Conservation (phyloP, 2,797 vertebrate species). For the Enteromius unitaeniatus region DNA sequence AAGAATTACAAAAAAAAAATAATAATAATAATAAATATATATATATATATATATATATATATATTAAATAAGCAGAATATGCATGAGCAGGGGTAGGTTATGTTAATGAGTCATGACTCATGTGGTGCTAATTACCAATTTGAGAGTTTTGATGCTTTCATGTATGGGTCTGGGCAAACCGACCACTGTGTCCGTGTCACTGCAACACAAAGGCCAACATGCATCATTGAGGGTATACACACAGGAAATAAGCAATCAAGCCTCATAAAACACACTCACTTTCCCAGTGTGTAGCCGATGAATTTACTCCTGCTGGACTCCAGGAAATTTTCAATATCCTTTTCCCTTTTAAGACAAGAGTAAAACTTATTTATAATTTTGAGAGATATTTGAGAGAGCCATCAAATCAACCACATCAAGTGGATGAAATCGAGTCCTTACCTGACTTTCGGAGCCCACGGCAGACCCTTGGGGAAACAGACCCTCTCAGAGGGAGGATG, state of each 20-base stretch:
- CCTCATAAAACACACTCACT: slow-evolving; percentile 73
- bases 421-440: slow-evolving; percentile 62
- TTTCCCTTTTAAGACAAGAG: slow-evolving; percentile 82
- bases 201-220: slow-evolving; percentile 62
- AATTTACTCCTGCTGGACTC: slow-evolving; percentile 99
- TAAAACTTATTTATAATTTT: not conserved
- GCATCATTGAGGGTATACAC: not conserved
- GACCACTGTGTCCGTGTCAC: slow-evolving; percentile 95
- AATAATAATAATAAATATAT: too few relatives aligned
- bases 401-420: not conserved
- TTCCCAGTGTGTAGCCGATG: slow-evolving; percentile 96
- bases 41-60: too few relatives aligned
- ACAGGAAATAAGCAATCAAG: not conserved
- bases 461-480: slow-evolving; percentile 93
- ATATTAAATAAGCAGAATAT: not conserved
- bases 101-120: not conserved
- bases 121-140: slow-evolving; percentile 79
- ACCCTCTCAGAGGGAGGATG: slow-evolving; percentile 90
- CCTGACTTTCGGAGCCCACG: slow-evolving; percentile 99
- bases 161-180: slow-evolving; percentile 96
- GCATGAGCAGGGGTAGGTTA: not conserved
- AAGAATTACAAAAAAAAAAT: too few relatives aligned
- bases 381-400: not conserved
- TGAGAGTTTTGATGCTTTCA: slow-evolving; percentile 96
- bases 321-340: slow-evolving; percentile 97